Conservation (phyloP, 2,797 vertebrate species). For the Mormyrops attenuatus region DNA sequence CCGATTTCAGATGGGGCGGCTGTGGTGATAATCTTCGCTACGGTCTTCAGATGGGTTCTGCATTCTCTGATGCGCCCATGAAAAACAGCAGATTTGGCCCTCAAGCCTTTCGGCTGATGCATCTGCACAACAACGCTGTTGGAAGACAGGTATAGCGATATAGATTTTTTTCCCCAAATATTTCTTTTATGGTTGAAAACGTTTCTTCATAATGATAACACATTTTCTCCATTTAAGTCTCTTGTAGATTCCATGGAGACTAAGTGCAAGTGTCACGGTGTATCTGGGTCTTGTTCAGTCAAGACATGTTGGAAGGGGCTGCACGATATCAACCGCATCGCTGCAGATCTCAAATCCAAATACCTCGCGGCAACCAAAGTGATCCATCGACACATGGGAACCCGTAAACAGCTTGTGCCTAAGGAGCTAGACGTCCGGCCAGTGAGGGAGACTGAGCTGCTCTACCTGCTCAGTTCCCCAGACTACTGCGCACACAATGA, state of each 20-base stretch:
- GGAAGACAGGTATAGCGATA: slow-evolving; percentile 56
- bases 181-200: not conserved
- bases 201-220: not conserved
- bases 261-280: slow-evolving; percentile 68
- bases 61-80: slow-evolving; percentile 60
- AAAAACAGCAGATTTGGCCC: slow-evolving; percentile 44
- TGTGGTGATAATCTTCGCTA: slow-evolving; percentile 66
- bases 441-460: slow-evolving; percentile 55
- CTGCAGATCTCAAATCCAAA: slow-evolving; percentile 60
- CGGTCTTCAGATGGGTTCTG: slow-evolving; percentile 62
- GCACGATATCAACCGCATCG: slow-evolving; percentile 50
- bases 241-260: slow-evolving; percentile 60
- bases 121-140: slow-evolving; percentile 62
- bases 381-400: slow-evolving; percentile 54
- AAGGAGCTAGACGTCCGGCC: slow-evolving; percentile 55
- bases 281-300: slow-evolving; percentile 68
- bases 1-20: slow-evolving; percentile 63
- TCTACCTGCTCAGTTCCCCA: slow-evolving; percentile 62
- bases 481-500: slow-evolving; percentile 58
- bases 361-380: slow-evolving; percentile 65
- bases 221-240: slow-evolving; percentile 40
- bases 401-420: slow-evolving; percentile 57
- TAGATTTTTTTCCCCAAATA: not conserved
- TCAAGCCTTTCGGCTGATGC: slow-evolving; percentile 48
- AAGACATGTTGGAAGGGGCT: slow-evolving; percentile 72